Base-by-base conservation (phyloP, 2,888 invertebrate genomes). In the Euclidia mi region DNA sequence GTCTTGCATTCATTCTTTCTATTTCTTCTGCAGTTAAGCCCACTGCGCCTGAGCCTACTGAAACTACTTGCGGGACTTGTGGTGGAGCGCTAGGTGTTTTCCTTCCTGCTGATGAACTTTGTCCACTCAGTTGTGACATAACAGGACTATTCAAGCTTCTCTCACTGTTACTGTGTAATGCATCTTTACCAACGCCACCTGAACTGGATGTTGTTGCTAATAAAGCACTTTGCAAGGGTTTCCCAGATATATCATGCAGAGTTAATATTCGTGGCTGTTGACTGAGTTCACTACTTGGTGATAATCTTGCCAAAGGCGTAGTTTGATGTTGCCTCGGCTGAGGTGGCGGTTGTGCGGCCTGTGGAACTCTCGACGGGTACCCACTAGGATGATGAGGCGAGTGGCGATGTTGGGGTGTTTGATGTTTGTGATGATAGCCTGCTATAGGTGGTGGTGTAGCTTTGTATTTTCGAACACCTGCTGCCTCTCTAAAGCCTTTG, bases 1-100 rank as follows among this genome's bases (percentile, higher is more conserved):
- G 98, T 48, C 98, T 95, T 1, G 97, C 97, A 88, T 98, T 98
- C 80, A 98, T 95, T 83, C 98, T 95, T 86, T 98, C 98, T 66
- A 99, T 98, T 92, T 99, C 98, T 90, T 98, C 98, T 25, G 98
- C 98, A 0, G 98, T 98, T 9, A 99, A 92, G 0, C 98, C 98
- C 90, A 98, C 97, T 0, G 96, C 95, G 0, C 95, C 95, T 10
- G 95, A 94, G 2, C 96, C 96, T n/a, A 96, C 96, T 3, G 96
- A 95, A 41, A 96, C 95, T 14, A 96, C 95, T 78, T 96, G 96
- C 37, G 97, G 96, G 3, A 96, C 96, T 79, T 96, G 96, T 0
- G 96, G 95, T 3, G 96, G 96, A 2, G 95, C 96, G 42, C 95
- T 96, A 0, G 96, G 96, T 44, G 96, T 96, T 85, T 97, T 97